Evolutionary conservation across 2,797 vertebrate species (phyloP), one percentile per base, ranked within the genome.

Genomic region (Sarcoramphus papa): DNA sequence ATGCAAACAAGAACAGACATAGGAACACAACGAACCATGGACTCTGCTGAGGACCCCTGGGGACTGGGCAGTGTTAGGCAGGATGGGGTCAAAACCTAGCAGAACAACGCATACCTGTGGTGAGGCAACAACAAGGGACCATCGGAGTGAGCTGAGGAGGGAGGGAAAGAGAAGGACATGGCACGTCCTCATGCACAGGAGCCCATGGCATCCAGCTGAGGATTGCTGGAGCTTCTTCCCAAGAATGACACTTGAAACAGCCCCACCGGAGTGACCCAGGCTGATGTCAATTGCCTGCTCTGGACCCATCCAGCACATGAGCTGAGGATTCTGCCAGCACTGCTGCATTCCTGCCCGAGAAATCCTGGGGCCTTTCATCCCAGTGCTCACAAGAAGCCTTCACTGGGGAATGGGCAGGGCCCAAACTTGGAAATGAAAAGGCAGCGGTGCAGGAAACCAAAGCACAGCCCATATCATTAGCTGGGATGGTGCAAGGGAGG

Each of bases 161-260:
- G 25, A 35, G 4, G 41, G 54, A 10, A 47, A 23, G 51, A 47
- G 2, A 13, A 8, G 33, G 10, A 21, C 10, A 17, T 12, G 33
- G 25, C 8, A 47, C 2, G 1, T 30, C 25, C 53, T 45, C 13
- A 28, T 35, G 7, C 9, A 21, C 1, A 3, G 18, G 4, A 41
- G 10, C 7, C 14, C 41, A 5, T 35, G 24, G 12, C 2, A 0
- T 15, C 31, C 24, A 45, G 24, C 10, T 57, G 40, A 73, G 40
- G 7, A 12, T 10, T 4, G 37, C 21, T 48, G 21, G 8, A 72
- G 6, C 5, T 4, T 15, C 24, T 40, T n/a, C 53, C 31, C 27
- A 31, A n/a, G 22, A n/a, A 27, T 3, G 6, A 2, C 9, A 43
- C 31, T 73, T n/a, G 23, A 56, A n/a, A 43, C 9, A 43, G 12